These are phyloP conservation scores for Pyrrhia umbra DNA, from an alignment of 2,888 invertebrate genomes.

Conservation along the genomic window DNA sequence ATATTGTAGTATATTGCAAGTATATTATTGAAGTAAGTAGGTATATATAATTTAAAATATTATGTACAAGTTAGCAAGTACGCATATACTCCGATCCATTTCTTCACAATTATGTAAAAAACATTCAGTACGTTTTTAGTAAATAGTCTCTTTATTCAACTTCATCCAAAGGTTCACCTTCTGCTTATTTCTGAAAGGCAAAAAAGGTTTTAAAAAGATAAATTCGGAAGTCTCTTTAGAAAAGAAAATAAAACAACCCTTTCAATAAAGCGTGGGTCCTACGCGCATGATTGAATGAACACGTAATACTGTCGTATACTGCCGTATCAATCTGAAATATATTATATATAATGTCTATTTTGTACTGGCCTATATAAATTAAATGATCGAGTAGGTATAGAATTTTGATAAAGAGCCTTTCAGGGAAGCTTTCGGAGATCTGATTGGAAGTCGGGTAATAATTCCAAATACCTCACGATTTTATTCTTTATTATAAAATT, in stretches of 20 bases:
- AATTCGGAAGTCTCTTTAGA: slow-evolving; percentile 45
- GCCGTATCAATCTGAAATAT: slow-evolving; percentile 30
- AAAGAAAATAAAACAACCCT: slow-evolving; percentile 57
- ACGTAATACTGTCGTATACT: slow-evolving; percentile 33
- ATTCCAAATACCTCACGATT: neutral
- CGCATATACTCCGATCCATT: neutral
- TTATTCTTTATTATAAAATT: neutral
- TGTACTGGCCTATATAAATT: slow-evolving; percentile 41
- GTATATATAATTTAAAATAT: neutral
- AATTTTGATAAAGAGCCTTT: slow-evolving; percentile 27
- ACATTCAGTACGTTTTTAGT: slow-evolving; percentile 28
- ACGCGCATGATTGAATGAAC: slow-evolving; percentile 53
- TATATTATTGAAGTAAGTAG: too few species aligned
- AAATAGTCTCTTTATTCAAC: slow-evolving; percentile 34
- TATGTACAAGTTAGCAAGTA: neutral
- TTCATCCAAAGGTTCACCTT: slow-evolving; percentile 28
- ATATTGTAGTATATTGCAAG: too few species aligned
- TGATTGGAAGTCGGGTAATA: slow-evolving; percentile 12
- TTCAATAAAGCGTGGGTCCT: slow-evolving; percentile 49
- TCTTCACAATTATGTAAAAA: neutral
- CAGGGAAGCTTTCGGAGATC: neutral
- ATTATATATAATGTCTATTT: slow-evolving; percentile 44
- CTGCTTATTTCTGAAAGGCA: slow-evolving; percentile 35
- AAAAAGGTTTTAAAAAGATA: slow-evolving; percentile 53
- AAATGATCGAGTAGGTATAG: slow-evolving; percentile 37